Evolutionary conservation across 2,797 vertebrate species (phyloP).

Genomic region (Crossoptilon crossoptilon): DNA sequence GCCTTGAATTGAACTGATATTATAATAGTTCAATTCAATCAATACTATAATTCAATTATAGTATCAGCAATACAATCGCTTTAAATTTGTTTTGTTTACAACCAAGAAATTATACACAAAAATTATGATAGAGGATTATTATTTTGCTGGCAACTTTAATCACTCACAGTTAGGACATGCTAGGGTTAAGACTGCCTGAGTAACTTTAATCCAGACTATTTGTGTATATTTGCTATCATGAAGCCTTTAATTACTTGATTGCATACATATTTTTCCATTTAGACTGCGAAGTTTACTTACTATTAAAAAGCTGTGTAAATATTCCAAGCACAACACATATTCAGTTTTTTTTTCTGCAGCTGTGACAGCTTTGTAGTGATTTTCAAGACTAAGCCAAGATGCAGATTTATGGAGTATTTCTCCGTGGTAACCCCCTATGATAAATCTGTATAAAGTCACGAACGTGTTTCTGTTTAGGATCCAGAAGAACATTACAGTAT

Average conservation of each 20-base stretch:
- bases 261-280: slow-evolving; percentile 65
- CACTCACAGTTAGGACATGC: not conserved
- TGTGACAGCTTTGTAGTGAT: slow-evolving; percentile 22
- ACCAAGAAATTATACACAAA: not conserved
- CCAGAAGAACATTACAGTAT: not conserved
- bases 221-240: slow-evolving; percentile 14
- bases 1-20: not conserved
- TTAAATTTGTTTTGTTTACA: not conserved
- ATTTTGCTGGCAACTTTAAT: slow-evolving; percentile 45
- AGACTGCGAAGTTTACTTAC: slow-evolving; percentile 16
- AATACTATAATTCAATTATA: too few relatives aligned
- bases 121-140: not conserved
- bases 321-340: slow-evolving; percentile 30
- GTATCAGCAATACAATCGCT: not conserved
- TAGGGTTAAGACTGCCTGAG: slow-evolving; percentile 17
- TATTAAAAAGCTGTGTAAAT: slow-evolving; percentile 45
- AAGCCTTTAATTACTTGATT: slow-evolving; percentile 67
- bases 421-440: not conserved
- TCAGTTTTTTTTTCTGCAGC: slow-evolving; percentile 49
- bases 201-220: slow-evolving; percentile 41
- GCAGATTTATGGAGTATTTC: not conserved
- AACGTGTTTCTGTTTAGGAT: not conserved
- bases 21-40: not conserved
- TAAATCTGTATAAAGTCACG: not conserved
- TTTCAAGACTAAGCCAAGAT: slow-evolving; percentile 16